A percentile compares a stretch with the other conserved stretches of the same genome.
Conservation (phyloP, 2,113 vertebrate genomes). For the Melanostigma gelatinosum region DNA sequence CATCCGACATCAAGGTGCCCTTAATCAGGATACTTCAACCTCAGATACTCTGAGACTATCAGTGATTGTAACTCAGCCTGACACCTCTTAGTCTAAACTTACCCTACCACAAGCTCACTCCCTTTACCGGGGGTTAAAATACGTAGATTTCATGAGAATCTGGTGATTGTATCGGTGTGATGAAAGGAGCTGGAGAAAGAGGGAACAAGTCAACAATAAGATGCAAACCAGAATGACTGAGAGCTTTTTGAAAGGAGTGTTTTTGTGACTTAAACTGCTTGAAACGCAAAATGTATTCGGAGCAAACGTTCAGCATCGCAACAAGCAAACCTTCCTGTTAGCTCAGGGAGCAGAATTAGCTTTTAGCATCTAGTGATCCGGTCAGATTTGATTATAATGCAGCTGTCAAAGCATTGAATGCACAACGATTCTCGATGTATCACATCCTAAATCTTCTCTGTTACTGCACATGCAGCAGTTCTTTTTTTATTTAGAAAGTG, state of each 20-base stretch:
- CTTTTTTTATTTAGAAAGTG: too few relatives aligned
- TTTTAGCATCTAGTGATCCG: not conserved
- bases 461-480: too few relatives aligned
- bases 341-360: not conserved
- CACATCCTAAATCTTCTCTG: too few relatives aligned
- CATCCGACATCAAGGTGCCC: constrained; percentile 8
- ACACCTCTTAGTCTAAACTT: not conserved
- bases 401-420: too few relatives aligned
- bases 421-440: too few relatives aligned
- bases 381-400: too few relatives aligned
- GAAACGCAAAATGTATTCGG: not conserved
- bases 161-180: not conserved
- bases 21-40: not conserved
- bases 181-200: too few relatives aligned
- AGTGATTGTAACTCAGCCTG: not conserved
- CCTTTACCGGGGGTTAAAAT: not conserved
- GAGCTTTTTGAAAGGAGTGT: not conserved
- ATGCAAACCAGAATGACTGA: not conserved
- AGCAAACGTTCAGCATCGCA: not conserved
- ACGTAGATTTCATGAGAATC: not conserved
- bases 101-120: too few relatives aligned
- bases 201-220: not conserved
- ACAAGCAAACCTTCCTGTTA: not conserved
- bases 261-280: not conserved
- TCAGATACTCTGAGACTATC: not conserved